Conservation (phyloP, 64 coral and sea anemone genomes). For the Montipora foliosa region DNA sequence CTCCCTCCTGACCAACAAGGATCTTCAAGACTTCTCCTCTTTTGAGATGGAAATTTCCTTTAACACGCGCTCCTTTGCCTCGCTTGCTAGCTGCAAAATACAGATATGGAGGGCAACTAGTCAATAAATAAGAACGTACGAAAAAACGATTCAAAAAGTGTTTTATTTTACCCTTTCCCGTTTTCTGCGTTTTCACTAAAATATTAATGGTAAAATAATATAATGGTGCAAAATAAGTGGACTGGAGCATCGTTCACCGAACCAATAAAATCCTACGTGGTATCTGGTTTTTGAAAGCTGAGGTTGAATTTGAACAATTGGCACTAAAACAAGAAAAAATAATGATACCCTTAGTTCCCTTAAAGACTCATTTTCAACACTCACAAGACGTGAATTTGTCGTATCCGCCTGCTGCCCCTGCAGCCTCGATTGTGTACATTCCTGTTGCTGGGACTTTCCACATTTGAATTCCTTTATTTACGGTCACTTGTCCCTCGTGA, state of each 20-base stretch:
- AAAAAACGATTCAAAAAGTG: no score
- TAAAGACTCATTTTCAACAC: not conserved
- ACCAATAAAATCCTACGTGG: no score
- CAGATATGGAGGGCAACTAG: not conserved
- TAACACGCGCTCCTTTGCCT: constrained; percentile 77
- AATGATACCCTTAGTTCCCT: not conserved
- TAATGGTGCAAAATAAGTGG: no score
- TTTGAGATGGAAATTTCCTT: constrained; percentile 84
- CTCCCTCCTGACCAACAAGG: constrained; percentile 87
- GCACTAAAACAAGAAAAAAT: no score
- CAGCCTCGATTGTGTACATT: constrained; percentile 74
- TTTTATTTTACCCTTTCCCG: no score
- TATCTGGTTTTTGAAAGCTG: no score
- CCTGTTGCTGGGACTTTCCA: constrained; percentile 83
- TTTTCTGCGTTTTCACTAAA: no score
- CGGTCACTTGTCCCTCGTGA: constrained; percentile 70
- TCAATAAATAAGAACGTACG: not conserved
- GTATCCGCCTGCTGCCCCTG: constrained; percentile 73
- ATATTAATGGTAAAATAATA: no score
- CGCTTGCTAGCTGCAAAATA: constrained; percentile 63
- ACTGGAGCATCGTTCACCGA: no score
- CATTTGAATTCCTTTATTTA: constrained; percentile 70
- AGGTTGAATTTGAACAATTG: no score
- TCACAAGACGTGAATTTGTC: constrained; percentile 76
- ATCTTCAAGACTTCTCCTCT: constrained; percentile 83